A percentile compares a stretch with the other conserved stretches of the same genome.
These are phyloP conservation scores for Ichneumon xanthorius DNA, from an alignment of 2,888 invertebrate genomes.

Conservation along the genomic window DNA sequence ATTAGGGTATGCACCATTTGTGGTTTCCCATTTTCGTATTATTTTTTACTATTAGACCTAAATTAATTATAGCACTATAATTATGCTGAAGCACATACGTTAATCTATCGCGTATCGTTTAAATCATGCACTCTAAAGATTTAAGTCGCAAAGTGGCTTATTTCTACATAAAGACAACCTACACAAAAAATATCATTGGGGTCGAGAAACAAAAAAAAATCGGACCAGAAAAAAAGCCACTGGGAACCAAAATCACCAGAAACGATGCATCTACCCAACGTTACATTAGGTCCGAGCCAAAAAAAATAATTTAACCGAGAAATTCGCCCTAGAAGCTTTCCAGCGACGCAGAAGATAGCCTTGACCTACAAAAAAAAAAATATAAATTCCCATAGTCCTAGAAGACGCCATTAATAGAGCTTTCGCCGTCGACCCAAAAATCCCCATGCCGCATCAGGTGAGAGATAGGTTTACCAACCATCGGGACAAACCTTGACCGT, in stretches of 20 bases:
- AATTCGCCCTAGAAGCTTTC: conserved; percentile 51
- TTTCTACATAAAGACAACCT: neutral
- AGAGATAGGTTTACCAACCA: conserved; percentile 36
- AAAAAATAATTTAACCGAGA: conserved; percentile 27
- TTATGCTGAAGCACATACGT: neutral
- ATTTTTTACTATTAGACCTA: conserved; percentile 16
- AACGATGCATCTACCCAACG: conserved; percentile 27
- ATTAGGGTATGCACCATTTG: conserved; percentile 58
- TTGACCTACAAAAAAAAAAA: conserved; percentile 47
- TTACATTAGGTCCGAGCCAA: conserved; percentile 10
- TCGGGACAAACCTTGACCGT: conserved; percentile 34
- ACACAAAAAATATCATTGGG: conserved; percentile 15
- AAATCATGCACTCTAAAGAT: neutral
- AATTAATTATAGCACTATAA: neutral
- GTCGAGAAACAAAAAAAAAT: conserved; percentile 9
- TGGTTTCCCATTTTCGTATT: conserved; percentile 9
- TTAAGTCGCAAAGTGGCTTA: neutral
- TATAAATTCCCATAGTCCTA: conserved; percentile 40
- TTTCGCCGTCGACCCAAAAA: conserved; percentile 52
- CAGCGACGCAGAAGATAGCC: conserved; percentile 46
- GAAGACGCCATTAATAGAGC: conserved; percentile 57
- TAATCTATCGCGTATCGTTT: neutral
- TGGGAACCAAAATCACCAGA: conserved; percentile 8
- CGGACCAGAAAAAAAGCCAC: neutral
- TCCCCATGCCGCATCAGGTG: conserved; percentile 6